Conservation (phyloP, 2,797 vertebrate species). For the Ambastaia sidthimunki region DNA sequence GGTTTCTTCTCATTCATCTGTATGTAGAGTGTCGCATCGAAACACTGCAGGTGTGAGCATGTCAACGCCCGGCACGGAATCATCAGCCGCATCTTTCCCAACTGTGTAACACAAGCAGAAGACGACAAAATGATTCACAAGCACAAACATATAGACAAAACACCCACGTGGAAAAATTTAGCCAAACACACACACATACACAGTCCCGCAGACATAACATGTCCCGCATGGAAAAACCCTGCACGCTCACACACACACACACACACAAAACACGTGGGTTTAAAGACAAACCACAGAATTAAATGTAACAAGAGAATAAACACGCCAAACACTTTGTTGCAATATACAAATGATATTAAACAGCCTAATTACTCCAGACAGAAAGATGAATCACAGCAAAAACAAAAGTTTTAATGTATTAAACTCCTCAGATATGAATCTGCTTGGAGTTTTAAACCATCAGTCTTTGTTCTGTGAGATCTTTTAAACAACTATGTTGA, state of each 20-base stretch:
- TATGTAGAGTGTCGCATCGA: slow-evolving; percentile 96
- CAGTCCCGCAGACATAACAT: background rate
- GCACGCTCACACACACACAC: background rate
- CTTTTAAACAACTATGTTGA: slow-evolving; percentile 14
- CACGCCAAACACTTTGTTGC: background rate
- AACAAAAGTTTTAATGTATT: background rate
- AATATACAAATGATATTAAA: slow-evolving; percentile 24
- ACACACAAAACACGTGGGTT: background rate
- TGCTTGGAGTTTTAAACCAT: background rate
- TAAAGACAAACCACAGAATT: slow-evolving; percentile 4
- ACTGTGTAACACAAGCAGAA: slow-evolving; percentile 70
- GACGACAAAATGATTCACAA: slow-evolving; percentile 30
- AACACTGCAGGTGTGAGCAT: slow-evolving; percentile 96
- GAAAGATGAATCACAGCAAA: slow-evolving; percentile 13
- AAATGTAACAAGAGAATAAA: slow-evolving; percentile 30
- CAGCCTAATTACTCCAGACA: slow-evolving; percentile 31
- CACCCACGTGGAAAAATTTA: slow-evolving; percentile 3
- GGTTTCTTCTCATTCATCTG: slow-evolving; percentile 99
- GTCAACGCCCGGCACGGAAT: slow-evolving; percentile 95
- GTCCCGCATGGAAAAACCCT: background rate
- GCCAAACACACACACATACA: background rate
- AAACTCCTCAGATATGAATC: background rate
- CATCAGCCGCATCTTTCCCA: slow-evolving; percentile 96
- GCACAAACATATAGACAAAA: background rate
- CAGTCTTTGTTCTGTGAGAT: slow-evolving; percentile 23